Evolutionary conservation across 1,140 invertebrate genomes (phyloP), one percentile per base, ranked within the genome.

Genomic region (Elymnias hypermnestra): DNA sequence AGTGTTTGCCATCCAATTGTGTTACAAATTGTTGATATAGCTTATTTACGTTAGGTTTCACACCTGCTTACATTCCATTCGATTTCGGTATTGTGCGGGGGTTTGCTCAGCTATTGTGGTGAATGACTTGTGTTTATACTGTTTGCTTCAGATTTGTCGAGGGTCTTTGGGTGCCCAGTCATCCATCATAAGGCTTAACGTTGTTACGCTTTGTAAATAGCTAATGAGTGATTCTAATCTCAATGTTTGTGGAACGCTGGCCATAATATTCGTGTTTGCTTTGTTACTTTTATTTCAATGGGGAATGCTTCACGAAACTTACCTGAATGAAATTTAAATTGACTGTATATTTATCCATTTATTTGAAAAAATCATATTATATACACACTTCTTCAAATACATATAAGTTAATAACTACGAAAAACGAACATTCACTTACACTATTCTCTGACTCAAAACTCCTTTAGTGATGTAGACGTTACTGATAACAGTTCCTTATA

Each of bases 51-150:
- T 29, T 12, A 29, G 26, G 2, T 12, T 6, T 29, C 10, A 29
- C 26, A 29, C 26, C 26, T 29, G 26, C 26, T 29, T 29, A 29
- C 26, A 2, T 3, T 12, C 3, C 6, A 21, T n/a, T 29, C 2
- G 26, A 29, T n/a, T 29, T 29, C 9, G 7, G 26, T 3, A n/a
- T 29, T 29, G 26, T 29, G 10, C 2, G 2, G 9, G 2, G 26
- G 26, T 29, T 29, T 29, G 10, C 6, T 29, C 26, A 12, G 26
- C 26, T 9, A 29, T 29, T 29, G 26, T 29, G 26, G 7, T 4
- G n/a, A 29, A 29, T 29, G 26, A 29, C 26, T 29, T 29, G n/a
- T 29, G 26, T 29, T 29, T 29, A 12, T 12, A 29, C n/a, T 29
- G 26, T 29, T 29, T 29, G 2, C 26, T 6, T 21, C 19, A 10